phyloP scores from a whole-genome alignment of 2,113 vertebrate species.

The Taurulus bubalis region DNA sequence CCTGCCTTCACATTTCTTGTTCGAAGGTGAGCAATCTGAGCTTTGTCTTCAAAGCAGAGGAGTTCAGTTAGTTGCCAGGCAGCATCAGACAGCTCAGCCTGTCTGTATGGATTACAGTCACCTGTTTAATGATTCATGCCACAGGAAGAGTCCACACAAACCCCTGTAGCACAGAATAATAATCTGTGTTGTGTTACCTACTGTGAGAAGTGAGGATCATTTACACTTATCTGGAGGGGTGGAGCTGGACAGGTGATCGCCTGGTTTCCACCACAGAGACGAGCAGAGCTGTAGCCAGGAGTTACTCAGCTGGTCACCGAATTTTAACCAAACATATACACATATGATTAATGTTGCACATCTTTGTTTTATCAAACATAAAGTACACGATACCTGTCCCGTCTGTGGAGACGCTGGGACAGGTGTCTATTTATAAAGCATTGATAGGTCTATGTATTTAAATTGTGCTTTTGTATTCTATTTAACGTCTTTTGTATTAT shows the following conservation, averaged over 20 bases:
- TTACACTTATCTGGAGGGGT: conserved; percentile 73
- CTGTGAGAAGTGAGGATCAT: conserved; percentile 69
- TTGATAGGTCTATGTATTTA: too few relatives aligned
- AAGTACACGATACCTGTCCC: too few relatives aligned
- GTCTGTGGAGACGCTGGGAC: too few relatives aligned
- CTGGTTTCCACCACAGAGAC: conserved; percentile 53
- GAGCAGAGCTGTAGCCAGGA: conserved; percentile 44
- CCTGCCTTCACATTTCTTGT: background rate
- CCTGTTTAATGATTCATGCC: conserved; percentile 81
- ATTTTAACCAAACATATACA: background rate
- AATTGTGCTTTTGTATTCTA: too few relatives aligned
- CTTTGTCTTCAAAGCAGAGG: conserved; percentile 35
- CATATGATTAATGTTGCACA: background rate
- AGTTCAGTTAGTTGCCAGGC: conserved; percentile 29
- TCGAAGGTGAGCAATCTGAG: conserved; percentile 63
- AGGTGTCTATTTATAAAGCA: too few relatives aligned
- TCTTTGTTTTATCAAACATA: too few relatives aligned
- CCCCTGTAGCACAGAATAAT: conserved; percentile 77
- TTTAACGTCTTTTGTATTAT: too few relatives aligned
- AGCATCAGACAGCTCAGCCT: conserved; percentile 51
- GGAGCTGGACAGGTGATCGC: conserved; percentile 65
- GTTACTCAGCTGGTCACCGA: conserved; percentile 29
- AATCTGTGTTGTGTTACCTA: conserved; percentile 83
- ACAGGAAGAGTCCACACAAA: conserved; percentile 80
- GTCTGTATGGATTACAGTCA: conserved; percentile 77